Base-by-base conservation (phyloP, 2,888 invertebrate genomes). In the Epirrhoe alternata region DNA sequence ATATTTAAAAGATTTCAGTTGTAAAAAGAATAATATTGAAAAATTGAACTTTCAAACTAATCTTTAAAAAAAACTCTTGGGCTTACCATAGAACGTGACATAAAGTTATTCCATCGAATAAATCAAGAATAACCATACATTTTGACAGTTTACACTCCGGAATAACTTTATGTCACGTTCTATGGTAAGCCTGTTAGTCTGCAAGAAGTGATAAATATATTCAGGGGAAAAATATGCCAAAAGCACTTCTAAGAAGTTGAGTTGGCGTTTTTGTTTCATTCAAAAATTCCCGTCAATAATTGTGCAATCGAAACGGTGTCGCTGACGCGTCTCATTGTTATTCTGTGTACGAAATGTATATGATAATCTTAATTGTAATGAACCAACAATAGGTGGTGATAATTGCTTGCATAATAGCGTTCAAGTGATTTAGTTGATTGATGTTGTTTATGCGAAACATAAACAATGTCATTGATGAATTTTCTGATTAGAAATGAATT, bases 321-420 rank as follows among this genome's bases (percentile, higher is more conserved):
- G 79, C 73, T 52, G 77, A 24, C 77, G 71, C 72, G 57, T 77
- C 70, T 74, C 75, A 83, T 83, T 83, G 82, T 81, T 74, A 73
- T 76, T 77, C 73, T 69, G 68, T 53, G 66, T 64, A 70, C 74
- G 71, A 74, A 77, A 77, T 77, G 66, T 73, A 72, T 63, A 64
- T 66, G 61, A 58, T 64, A 62, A 74, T 78, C 68, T 68, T 70
- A 69, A 81, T 78, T 78, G 74, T 74, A 70, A 70, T 72, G 33
- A 72, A 75, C 74, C 71, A 71, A 77, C 76, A 74, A 74, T 71
- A 68, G 69, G 60, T 64, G 66, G 65, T 60, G 67, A 61, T 79
- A 76, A 76, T 71, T 72, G 68, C 69, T 75, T 72, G 73, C 70
- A 74, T 73, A 71, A 72, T 71, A 62, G 58, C 61, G 61, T 53